Base-by-base conservation (phyloP, 2,113 vertebrate species). In the Cephalopholis sonnerati region DNA sequence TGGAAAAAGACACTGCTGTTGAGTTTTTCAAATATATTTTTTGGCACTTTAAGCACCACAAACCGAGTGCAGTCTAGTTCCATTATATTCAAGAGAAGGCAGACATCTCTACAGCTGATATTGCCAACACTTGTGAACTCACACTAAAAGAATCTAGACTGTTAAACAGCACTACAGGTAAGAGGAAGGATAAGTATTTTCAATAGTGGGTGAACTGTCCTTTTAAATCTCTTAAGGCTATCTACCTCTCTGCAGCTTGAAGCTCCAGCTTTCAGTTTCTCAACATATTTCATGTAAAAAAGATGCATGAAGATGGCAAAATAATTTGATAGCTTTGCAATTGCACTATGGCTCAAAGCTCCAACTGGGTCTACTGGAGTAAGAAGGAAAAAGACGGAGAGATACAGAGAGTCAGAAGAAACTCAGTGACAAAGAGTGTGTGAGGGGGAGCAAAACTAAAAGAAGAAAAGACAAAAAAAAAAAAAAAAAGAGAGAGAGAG, bases 371-470 rank as follows among this genome's bases (percentile, higher is more conserved):
- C n/a, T 9, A 22, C 15, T 59, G 3, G 17, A 22, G 51, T n/a
- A 39, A 44, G 29, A 41, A 32, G 73, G 39, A 72, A 25, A 48
- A 12, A 79, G 25, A 11, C 5, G 66, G 24, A 66, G 5, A 81
- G 48, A 11, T n/a, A n/a, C n/a, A 57, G 48, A 74, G 16, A 53
- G 16, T n/a, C 17, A 48, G 51, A 10, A 74, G 13, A 70, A 66
- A 73, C n/a, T 39, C 16, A 61, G 17, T 44, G 24, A 59, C 18
- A 72, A 24, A 64, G 16, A 58, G 67, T 29, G 53, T 44, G 29
- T 7, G 13, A 68, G 41, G 8, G 22, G 79, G 67, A 73, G 68
- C n/a, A 25, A 61, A 25, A 46, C 66, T 65, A 29, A 55, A 48
- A 44, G 29, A 77, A 58, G 63, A 44, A 44, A 44, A 44, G 41